Conservation (phyloP, 2,113 vertebrate genomes). For the Phodopus roborovskii region DNA sequence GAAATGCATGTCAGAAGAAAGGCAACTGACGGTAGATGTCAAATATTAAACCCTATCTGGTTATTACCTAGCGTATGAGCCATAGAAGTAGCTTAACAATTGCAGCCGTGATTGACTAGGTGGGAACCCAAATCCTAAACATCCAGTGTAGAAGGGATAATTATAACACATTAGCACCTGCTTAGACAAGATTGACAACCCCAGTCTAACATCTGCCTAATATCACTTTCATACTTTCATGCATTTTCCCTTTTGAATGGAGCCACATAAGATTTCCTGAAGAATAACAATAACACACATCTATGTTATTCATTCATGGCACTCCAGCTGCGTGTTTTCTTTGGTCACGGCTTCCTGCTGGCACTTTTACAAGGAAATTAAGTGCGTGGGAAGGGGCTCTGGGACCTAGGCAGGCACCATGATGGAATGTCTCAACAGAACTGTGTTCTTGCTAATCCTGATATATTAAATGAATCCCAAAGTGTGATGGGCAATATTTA, state of each 20-base stretch:
- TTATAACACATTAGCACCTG: constrained; percentile 93
- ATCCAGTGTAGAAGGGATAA: constrained; percentile 91
- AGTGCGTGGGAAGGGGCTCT: constrained; percentile 55
- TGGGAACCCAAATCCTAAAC: constrained; percentile 91
- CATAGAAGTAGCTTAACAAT: constrained; percentile 91
- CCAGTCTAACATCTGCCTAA: constrained; percentile 89
- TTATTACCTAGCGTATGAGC: constrained; percentile 89
- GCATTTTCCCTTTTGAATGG: constrained; percentile 82
- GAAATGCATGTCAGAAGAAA: constrained; percentile 84
- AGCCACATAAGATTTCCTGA: constrained; percentile 84
- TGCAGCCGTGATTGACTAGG: constrained; percentile 92
- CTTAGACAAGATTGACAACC: constrained; percentile 90
- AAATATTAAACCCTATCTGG: constrained; percentile 91
- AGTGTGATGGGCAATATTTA: constrained; percentile 46
- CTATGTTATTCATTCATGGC: constrained; percentile 79
- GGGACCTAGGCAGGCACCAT: constrained; percentile 73
- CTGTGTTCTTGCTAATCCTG: constrained; percentile 49
- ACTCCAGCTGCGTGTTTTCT: constrained; percentile 79
- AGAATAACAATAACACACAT: constrained; percentile 85
- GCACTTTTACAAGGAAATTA: constrained; percentile 77
- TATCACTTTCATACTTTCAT: constrained; percentile 87
- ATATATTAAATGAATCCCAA: constrained; percentile 70
- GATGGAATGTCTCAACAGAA: constrained; percentile 76
- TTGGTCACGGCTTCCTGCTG: constrained; percentile 82
- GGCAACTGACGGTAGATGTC: constrained; percentile 89